Evolutionary conservation across 2,113 vertebrate genomes (phyloP).

Genomic region (Corythaeola cristata): DNA sequence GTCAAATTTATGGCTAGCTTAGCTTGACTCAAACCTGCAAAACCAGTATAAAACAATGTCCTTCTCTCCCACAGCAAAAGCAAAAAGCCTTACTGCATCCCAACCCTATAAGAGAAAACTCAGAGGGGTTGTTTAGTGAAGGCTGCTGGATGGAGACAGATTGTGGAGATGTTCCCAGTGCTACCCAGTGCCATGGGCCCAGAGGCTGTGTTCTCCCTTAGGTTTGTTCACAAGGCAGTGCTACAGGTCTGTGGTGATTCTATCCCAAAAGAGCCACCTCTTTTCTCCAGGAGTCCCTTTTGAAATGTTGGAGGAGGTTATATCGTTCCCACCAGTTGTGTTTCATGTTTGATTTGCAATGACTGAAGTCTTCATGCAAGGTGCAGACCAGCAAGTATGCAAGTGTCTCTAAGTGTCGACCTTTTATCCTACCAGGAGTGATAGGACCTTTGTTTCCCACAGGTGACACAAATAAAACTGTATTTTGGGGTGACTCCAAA

Average conservation of each 20-base stretch:
- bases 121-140: background rate
- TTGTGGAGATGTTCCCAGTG: background rate
- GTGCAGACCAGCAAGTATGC: background rate
- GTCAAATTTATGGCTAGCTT: background rate
- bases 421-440: background rate
- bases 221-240: background rate
- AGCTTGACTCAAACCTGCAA: background rate
- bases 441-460: background rate
- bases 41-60: background rate
- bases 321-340: background rate
- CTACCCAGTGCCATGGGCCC: background rate
- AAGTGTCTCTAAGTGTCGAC: background rate
- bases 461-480: background rate
- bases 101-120: background rate
- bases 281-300: background rate
- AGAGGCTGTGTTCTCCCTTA: accelerated
- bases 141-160: background rate
- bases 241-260: background rate
- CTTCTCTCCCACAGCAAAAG: background rate
- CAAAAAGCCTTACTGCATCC: background rate
- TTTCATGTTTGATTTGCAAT: background rate
- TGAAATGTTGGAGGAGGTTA: background rate
- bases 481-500: background rate
- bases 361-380: background rate
- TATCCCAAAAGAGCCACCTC: background rate